Evolutionary conservation across 2,113 vertebrate genomes (phyloP).

Genomic region (Oncorhynchus tshawytscha): DNA sequence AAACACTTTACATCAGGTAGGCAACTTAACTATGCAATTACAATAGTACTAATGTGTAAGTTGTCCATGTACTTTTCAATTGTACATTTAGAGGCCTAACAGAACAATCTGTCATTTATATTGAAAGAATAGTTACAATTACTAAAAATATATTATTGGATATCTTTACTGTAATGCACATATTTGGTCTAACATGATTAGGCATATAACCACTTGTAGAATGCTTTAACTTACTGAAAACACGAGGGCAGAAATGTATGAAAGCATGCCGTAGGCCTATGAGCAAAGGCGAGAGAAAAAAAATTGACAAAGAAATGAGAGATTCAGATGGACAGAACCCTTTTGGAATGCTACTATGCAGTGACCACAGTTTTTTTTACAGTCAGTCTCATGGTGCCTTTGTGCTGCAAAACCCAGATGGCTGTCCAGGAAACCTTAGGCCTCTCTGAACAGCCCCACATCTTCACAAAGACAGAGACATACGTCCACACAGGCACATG

Average conservation of each 20-base stretch:
- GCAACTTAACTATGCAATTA: background rate
- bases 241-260: background rate
- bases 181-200: background rate
- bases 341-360: conserved; percentile 49
- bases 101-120: too few species aligned
- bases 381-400: conserved; percentile 53
- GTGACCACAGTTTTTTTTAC: conserved; percentile 58
- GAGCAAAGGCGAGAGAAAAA: background rate
- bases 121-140: too few species aligned
- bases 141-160: too few species aligned
- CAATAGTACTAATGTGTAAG: conserved; percentile 1
- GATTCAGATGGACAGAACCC: conserved; percentile 33
- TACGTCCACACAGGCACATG: conserved; percentile 31
- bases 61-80: background rate
- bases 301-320: conserved; percentile 29
- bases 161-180: background rate
- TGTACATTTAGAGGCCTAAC: background rate
- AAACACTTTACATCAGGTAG: background rate
- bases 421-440: conserved; percentile 52
- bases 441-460: conserved; percentile 26
- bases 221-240: background rate
- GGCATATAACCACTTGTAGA: background rate
- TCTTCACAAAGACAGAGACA: conserved; percentile 45
- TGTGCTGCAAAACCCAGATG: conserved; percentile 58
- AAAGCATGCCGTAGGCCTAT: too few species aligned